Base-by-base conservation (phyloP, 2,888 invertebrate genomes). In the Oxyteleia sp. region DNA sequence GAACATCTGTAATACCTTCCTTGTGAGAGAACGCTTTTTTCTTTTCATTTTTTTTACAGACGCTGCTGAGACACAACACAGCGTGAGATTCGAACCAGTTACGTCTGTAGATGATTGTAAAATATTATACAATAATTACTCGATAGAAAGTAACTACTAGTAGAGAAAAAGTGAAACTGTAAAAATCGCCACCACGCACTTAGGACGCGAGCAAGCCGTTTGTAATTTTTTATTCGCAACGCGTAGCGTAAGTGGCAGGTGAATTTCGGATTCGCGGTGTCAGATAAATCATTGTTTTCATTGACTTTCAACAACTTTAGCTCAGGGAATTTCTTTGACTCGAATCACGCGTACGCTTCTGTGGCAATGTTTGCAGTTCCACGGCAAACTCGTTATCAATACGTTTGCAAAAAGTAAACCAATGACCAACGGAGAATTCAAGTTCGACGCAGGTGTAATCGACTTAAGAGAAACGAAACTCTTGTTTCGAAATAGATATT, bases 41-140 rank as follows among this genome's bases (percentile, higher is more conserved):
- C n/a, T n/a, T n/a, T n/a, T n/a, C n/a, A n/a, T n/a, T n/a, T n/a
- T n/a, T n/a, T n/a, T n/a, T n/a, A 55, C 55, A 15, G 29, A 35
- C 13, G 16, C 35, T 11, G 10, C 13, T 29, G 23, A 55, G 29
- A 29, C 35, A 26, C 26, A 7, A 26, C 26, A 26, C 26, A 26
- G 15, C 10, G 49, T 49, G 61, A 51, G 26, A 43, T 53, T 53
- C 18, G 26, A 38, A 47, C 47, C 15, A 23, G 35, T 57, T 75
- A 45, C 45, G 64, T 63, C 18, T 47, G 23, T 20, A 13, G 8
- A 43, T 29, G 47, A 53, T 18, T 74, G 74, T 75, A 64, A 64
- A 64, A 57, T 75, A 72, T 45, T 66, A 69, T 45, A 64, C 51
- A 55, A 63, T 55, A 57, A 75, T 45, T 55, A 64, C 26, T 51